phyloP scores from a whole-genome alignment of 1,140 invertebrate species.

The Oncopeltus fasciatus region DNA sequence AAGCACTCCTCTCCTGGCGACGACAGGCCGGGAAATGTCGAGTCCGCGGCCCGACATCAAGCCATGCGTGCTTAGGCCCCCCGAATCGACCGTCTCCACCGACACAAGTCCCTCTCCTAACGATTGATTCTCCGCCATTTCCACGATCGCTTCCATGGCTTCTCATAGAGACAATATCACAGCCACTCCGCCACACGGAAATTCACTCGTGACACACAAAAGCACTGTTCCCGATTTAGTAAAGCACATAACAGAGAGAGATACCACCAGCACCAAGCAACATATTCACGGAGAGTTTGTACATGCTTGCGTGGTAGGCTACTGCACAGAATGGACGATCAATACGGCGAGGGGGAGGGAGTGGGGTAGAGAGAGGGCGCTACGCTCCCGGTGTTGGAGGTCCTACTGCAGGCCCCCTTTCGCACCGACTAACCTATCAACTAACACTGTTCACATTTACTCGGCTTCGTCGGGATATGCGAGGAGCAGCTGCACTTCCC shows the following conservation, averaged over 20 bases:
- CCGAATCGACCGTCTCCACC: slow-evolving; percentile 20
- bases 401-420: slow-evolving; percentile 2
- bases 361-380: background rate
- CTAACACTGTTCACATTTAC: slow-evolving; percentile 7
- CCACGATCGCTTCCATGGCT: slow-evolving; percentile 21
- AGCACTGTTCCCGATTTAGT: slow-evolving; percentile 6
- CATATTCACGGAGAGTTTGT: slow-evolving; percentile 14
- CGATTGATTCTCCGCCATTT: slow-evolving; percentile 22
- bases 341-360: background rate
- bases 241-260: slow-evolving; percentile 14
- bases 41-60: slow-evolving; percentile 16
- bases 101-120: slow-evolving; percentile 20
- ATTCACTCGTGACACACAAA: slow-evolving; percentile 11
- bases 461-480: background rate
- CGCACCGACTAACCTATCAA: background rate
- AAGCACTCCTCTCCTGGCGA: slow-evolving; percentile 20
- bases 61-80: slow-evolving; percentile 19
- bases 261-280: background rate
- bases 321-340: slow-evolving; percentile 15
- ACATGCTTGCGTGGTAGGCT: slow-evolving; percentile 20
- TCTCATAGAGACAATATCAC: slow-evolving; percentile 16
- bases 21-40: slow-evolving; percentile 20
- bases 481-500: slow-evolving; percentile 3
- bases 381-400: background rate
- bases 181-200: slow-evolving; percentile 17